Evolutionary conservation across 2,797 vertebrate genomes (phyloP).

Genomic region (Muscicapa comitata): DNA sequence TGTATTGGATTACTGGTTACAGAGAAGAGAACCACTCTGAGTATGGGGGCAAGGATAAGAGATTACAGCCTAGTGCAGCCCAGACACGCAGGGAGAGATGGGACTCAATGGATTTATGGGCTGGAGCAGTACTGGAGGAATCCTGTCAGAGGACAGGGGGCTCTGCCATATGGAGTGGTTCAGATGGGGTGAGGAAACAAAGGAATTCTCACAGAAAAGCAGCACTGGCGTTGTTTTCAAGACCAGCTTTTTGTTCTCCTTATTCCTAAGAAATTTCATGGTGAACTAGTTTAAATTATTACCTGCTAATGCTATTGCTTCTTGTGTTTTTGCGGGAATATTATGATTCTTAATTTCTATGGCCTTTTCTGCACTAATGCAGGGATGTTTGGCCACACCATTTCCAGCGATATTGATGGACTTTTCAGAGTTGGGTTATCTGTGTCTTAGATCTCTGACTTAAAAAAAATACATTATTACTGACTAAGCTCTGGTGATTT

Average conservation of each 20-base stretch:
- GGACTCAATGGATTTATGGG: neutral
- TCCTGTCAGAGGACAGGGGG: neutral
- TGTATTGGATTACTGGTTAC: neutral
- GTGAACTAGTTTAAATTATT: neutral
- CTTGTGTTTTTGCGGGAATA: neutral
- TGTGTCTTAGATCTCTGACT: neutral
- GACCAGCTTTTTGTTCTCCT: neutral
- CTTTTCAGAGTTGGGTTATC: neutral
- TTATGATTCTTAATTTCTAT: neutral
- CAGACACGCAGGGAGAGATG: neutral
- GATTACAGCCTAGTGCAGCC: neutral
- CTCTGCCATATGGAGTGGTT: neutral
- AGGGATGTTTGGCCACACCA: neutral
- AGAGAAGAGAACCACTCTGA: neutral
- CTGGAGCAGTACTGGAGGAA: neutral
- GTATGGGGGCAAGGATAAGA: neutral
- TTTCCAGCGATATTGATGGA: neutral
- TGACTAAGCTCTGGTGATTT: neutral
- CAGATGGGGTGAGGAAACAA: neutral
- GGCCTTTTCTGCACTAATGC: neutral
- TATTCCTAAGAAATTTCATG: conserved; percentile 1
- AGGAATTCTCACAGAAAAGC: neutral
- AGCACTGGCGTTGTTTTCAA: neutral
- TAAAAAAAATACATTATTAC: neutral
- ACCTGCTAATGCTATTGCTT: neutral